Base-by-base conservation (phyloP, 2,797 vertebrate species). In the Alauda arvensis region DNA sequence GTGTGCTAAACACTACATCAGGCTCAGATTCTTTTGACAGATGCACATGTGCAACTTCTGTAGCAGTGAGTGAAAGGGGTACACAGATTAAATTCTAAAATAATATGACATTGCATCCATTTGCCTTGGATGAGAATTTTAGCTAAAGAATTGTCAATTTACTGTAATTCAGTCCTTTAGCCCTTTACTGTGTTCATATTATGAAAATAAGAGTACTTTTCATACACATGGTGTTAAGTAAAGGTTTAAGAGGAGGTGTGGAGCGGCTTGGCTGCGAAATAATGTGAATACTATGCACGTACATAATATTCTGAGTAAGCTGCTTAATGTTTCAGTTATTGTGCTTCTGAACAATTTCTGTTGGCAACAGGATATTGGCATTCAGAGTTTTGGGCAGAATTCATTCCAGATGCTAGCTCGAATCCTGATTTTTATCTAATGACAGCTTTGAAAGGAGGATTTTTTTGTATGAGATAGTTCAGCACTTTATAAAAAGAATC, bases 401-500 rank as follows among this genome's bases (percentile, higher is more conserved):
- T 7, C 19, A 9, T 49, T 67, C 46, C 56, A 11, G 23, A 45
- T 80, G 43, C 14, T 69, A 56, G 9, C 45, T 70, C 61, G 5
- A 12, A 79, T 63, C 34, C 43, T 71, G 49, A 55, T 67, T 72
- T 60, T 80, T 42, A 60, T 60, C 26, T 62, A 77, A 51, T 28
- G 10, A 19, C 28, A 77, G 19, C 70, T 85, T 87, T 1, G 13
- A 83, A 80, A 56, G 23, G 7, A 52, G 45, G 10, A 2, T 1
- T 26, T 29, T 78, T 88, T 85, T 16, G 37, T 14, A 3, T 28
- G 23, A 92, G 68, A 16, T 67, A 84, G 29, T 77, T 66, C 29
- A 66, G 77, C 79, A 51, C 55, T 94, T 92, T 61, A 40, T 87
- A 51, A 76, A 90, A 93, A 88, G 34, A 79, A 81, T 66, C 11